Base-by-base conservation (phyloP, 2,888 invertebrate genomes). In the Amorpha juglandis region DNA sequence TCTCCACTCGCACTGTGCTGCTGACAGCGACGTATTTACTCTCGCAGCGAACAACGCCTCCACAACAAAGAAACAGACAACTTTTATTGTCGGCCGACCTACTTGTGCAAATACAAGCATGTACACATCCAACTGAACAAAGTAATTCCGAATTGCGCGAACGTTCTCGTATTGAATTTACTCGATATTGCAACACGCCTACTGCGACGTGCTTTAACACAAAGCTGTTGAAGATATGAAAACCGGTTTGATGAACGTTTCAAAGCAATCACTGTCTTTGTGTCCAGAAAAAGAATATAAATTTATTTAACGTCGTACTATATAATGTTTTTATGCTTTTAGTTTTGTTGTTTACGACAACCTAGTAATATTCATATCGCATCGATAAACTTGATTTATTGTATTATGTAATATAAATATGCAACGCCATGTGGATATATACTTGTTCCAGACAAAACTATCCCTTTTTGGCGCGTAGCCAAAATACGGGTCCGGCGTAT, bases 381-480 rank as follows among this genome's bases (percentile, higher is more conserved):
- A n/a, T 50, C 51, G 51, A 70, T 71, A 70, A 70, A 73, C 69
- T 68, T 69, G 67, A 70, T 70, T 66, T 71, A 74, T 71, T 62
- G 64, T 63, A 67, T 67, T 68, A 69, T 53, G 65, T 66, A 65
- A 65, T 68, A 66, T 69, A 71, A 72, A 71, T 70, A 72, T 75
- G 67, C 42, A 58, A 11, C 19, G 42, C 42, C 42, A 38, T 58
- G 19, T 42, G 16, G 19, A 51, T 35, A 51, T 38, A 63, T 27
- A 48, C 63, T 48, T 48, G 38, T 35, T 51, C 38, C 38, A 35
- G 79, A 78, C 78, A 79, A 78, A 83, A 81, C 80, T 82, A 76
- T 82, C 79, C 80, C 78, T 81, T 77, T 58, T 74, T 88, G 89
- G 89, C 88, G 68, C 63, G 67, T 55, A 64, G 86, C 89, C 89